Evolutionary conservation across 1,140 invertebrate species (phyloP).

Genomic region (Olivierus martensii): DNA sequence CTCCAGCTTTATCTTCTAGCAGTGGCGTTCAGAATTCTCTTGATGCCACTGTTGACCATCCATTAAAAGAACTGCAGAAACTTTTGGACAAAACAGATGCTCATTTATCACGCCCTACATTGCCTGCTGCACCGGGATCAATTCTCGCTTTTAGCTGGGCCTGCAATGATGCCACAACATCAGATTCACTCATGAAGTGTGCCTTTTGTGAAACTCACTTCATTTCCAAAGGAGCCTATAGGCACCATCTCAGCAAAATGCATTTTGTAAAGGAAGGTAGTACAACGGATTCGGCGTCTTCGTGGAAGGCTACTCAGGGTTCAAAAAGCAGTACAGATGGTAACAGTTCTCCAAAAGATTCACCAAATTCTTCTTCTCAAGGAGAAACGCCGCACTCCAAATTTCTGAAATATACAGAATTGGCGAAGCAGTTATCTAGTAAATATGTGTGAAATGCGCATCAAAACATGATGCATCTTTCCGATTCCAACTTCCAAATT

Average conservation of each 20-base stretch:
- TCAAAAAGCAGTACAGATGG: background rate
- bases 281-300: background rate
- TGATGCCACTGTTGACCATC: constrained; percentile 27
- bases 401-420: constrained; percentile 89
- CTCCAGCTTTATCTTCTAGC: no score
- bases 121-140: constrained; percentile 46
- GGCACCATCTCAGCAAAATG: constrained; percentile 90
- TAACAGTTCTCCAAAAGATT: background rate
- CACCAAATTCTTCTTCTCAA: background rate
- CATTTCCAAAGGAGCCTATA: constrained; percentile 87
- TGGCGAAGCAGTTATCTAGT: constrained; percentile 87
- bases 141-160: constrained; percentile 84
- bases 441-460: constrained; percentile 45
- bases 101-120: background rate
- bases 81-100: constrained; percentile 87
- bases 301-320: background rate
- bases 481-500: no score
- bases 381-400: constrained; percentile 80
- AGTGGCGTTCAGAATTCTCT: no score
- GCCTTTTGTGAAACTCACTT: constrained; percentile 91
- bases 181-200: constrained; percentile 72
- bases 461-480: background rate
- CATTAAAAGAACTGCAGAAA: constrained; percentile 81
- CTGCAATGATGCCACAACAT: constrained; percentile 65
- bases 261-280: constrained; percentile 82